Conservation (phyloP, 2,888 invertebrate species). For the Melanargia galathea region DNA sequence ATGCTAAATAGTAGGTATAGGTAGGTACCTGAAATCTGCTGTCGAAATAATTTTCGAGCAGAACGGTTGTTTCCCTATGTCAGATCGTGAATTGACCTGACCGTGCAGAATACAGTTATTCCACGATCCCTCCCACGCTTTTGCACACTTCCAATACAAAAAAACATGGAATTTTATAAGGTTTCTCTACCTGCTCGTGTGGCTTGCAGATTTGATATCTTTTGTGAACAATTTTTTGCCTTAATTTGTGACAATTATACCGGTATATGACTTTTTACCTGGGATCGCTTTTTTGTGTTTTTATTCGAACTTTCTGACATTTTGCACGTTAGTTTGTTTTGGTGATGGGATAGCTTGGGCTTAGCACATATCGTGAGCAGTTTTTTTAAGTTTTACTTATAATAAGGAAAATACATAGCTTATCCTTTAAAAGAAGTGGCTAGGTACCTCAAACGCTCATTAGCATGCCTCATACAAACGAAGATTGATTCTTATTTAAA, state of each 20-base stretch:
- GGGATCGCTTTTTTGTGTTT: conserved; percentile 60
- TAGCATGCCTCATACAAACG: too few species aligned
- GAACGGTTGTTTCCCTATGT: conserved; percentile 26
- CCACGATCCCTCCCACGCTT: conserved; percentile 74
- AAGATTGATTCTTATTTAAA: too few species aligned
- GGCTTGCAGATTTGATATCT: conserved; percentile 82
- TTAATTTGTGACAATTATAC: conserved; percentile 83
- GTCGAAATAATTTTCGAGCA: conserved; percentile 12
- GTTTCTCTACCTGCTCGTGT: conserved; percentile 79
- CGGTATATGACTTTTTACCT: conserved; percentile 83
- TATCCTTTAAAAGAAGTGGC: too few species aligned
- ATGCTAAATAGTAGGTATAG: not conserved
- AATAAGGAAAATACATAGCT: too few species aligned
- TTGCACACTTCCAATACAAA: conserved; percentile 74
- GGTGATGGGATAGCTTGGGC: conserved; percentile 46
- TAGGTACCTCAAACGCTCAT: too few species aligned
- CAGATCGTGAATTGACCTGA: conserved; percentile 30
- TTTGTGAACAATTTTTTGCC: conserved; percentile 77
- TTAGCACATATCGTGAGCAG: too few species aligned
- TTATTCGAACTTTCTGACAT: conserved; percentile 60
- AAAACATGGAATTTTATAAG: conserved; percentile 65
- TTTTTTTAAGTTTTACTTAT: too few species aligned
- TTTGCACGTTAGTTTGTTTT: conserved; percentile 76
- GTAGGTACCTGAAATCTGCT: not conserved
- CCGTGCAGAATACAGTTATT: conserved; percentile 65